Percentiles rank a stretch among this genome's conserved stretches.
Conservation (phyloP, 2,888 invertebrate genomes). For the Eupithecia centaureata region DNA sequence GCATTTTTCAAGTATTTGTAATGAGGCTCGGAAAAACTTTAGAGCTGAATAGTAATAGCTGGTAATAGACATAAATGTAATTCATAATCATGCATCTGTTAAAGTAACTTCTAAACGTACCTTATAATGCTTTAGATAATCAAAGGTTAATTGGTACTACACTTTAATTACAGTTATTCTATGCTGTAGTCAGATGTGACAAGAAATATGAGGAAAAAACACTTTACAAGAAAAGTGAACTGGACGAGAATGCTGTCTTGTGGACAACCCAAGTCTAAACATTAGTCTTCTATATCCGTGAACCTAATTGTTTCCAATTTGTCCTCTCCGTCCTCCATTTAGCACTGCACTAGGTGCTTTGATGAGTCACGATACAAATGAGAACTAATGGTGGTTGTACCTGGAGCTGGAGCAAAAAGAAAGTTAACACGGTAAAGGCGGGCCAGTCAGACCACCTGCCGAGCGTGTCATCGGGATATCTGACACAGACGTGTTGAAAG, state of each 20-base stretch:
- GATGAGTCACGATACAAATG: slow-evolving; percentile 30
- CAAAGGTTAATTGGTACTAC: too few relatives aligned
- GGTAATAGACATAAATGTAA: too few relatives aligned
- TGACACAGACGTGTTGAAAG: not conserved
- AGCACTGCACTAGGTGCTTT: slow-evolving; percentile 19
- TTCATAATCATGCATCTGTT: too few relatives aligned
- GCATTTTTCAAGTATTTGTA: too few relatives aligned
- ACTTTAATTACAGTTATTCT: too few relatives aligned
- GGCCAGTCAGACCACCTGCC: slow-evolving; percentile 30
- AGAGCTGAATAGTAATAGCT: too few relatives aligned
- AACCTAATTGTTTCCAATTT: slow-evolving; percentile 17
- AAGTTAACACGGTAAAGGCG: slow-evolving; percentile 30
- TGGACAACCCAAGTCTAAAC: not conserved
- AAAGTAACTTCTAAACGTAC: too few relatives aligned
- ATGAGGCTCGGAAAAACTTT: not conserved
- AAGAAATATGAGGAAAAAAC: not conserved
- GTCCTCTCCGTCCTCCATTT: slow-evolving; percentile 12
- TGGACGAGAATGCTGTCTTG: not conserved
- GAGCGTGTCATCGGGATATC: slow-evolving; percentile 8
- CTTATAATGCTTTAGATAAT: too few relatives aligned
- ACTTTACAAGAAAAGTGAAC: not conserved
- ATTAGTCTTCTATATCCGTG: slow-evolving; percentile 1
- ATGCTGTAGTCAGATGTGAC: too few relatives aligned
- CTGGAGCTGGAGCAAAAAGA: slow-evolving; percentile 37
- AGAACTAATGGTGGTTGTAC: slow-evolving; percentile 37